Percentiles rank a stretch among this genome's conserved stretches.
Conservation (phyloP, 2,888 invertebrate genomes). For the Pandemis heparana region DNA sequence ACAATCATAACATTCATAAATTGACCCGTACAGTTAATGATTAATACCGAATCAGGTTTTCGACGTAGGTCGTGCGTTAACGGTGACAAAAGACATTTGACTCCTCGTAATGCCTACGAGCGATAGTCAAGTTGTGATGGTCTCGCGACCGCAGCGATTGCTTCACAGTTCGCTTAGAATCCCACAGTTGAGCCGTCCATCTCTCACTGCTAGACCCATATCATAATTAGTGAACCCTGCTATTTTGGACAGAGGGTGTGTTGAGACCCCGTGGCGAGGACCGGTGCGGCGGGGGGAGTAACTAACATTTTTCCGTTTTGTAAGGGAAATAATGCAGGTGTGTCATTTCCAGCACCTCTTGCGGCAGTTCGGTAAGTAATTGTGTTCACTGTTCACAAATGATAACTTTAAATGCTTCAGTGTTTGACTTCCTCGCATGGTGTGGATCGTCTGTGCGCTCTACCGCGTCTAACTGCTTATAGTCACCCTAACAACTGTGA, state of each 20-base stretch:
- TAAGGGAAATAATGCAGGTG: constrained; percentile 83
- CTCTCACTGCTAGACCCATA: constrained; percentile 65
- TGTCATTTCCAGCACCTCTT: constrained; percentile 86
- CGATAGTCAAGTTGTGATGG: too few relatives aligned
- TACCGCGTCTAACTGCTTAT: constrained; percentile 42
- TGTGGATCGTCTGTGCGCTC: constrained; percentile 44
- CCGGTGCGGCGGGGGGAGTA: constrained; percentile 67
- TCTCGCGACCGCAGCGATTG: too few relatives aligned
- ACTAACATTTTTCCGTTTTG: constrained; percentile 74
- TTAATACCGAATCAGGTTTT: too few relatives aligned
- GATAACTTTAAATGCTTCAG: constrained; percentile 49
- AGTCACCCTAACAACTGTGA: background rate
- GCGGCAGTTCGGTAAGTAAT: constrained; percentile 84
- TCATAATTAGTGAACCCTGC: constrained; percentile 73
- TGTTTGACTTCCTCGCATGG: constrained; percentile 40
- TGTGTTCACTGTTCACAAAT: constrained; percentile 51
- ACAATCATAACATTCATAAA: too few relatives aligned
- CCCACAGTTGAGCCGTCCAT: constrained; percentile 38
- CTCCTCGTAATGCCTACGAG: too few relatives aligned
- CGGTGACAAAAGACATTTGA: too few relatives aligned
- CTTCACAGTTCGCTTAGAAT: too few relatives aligned
- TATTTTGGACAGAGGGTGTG: constrained; percentile 84
- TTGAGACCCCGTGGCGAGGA: constrained; percentile 67
- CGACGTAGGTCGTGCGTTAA: too few relatives aligned
- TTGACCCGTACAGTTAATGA: too few relatives aligned